Base-by-base conservation (phyloP, 2,113 vertebrate species). In the Urocynchramus pylzowi region DNA sequence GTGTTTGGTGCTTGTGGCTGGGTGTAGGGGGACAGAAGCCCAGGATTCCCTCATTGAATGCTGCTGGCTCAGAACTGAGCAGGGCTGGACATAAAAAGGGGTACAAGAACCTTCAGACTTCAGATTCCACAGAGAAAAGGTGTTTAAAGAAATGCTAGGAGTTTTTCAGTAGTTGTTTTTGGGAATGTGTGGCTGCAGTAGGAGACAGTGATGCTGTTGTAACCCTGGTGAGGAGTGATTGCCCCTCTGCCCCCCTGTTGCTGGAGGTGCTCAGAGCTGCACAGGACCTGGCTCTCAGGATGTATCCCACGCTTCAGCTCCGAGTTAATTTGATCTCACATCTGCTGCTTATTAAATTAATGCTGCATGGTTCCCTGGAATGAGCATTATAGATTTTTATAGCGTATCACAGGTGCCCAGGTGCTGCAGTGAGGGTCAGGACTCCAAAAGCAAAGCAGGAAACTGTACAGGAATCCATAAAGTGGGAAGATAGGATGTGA, bases 311-410 rank as follows among this genome's bases (percentile, higher is more conserved):
- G 0, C 30, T 54, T 39, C 30, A n/a, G 75, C 57, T 76, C 52
- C 0, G 1, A 52, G 63, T 69, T 74, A 61, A 78, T 81, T 89
- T 45, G 45, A 53, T 93, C 77, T 74, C 68, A 33, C 52, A 33
- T 93, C 84, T 93, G 87, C 68, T 70, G 22, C 64, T 92, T 64
- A 56, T 89, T 69, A 68, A 93, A 81, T 94, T 73, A 88, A 31
- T 13, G 16, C 71, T 44, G 53, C 37, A 60, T 84, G 80, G 13
- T 61, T 84, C 69, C 54, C 69, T 70, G 82, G 37, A 78, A 89
- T 1, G 64, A 91, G 44, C 31, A 49, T 33, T 27, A 26, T 8
- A 26, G 90, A 41, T 44, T 71, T 93, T 71, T 64, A 41, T 6
- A 41, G 37, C 35, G 0, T 14, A 5, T 60, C 65, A 28, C 44